Percentiles rank a stretch among this genome's conserved stretches.
phyloP scores from a whole-genome alignment of 2,113 vertebrate genomes.

The Lepidothrix coronata region DNA sequence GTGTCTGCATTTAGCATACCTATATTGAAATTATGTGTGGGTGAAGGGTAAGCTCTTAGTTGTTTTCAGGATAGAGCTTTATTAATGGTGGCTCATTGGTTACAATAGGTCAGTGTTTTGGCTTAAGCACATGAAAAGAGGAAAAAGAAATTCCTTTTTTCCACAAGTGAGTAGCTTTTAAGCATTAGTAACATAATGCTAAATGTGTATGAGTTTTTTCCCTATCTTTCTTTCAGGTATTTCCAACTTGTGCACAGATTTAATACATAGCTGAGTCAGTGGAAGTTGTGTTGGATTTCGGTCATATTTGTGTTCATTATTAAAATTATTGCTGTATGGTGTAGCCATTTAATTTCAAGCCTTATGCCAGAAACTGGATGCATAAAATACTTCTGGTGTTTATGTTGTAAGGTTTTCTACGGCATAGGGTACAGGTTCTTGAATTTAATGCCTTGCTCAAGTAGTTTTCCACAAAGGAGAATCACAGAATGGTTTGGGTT shows the following conservation, averaged over 20 bases:
- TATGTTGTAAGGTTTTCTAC: neutral
- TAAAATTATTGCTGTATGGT: neutral
- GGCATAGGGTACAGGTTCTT: neutral
- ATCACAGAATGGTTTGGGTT: neutral
- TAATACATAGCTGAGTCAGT: neutral
- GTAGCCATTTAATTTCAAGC: neutral
- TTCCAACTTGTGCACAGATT: neutral
- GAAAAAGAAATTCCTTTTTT: neutral
- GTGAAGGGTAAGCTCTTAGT: neutral
- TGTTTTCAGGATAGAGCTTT: neutral
- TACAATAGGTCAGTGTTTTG: neutral
- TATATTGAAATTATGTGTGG: neutral
- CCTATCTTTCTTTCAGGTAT: neutral
- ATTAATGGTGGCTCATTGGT: neutral
- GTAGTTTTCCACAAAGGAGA: neutral
- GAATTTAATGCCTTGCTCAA: neutral
- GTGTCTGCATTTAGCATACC: constrained; percentile 6
- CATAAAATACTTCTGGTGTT: neutral
- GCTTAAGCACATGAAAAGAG: neutral
- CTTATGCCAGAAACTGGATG: neutral
- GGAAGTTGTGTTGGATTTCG: neutral
- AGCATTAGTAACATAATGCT: neutral
- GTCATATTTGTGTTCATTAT: neutral
- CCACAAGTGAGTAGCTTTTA: neutral
- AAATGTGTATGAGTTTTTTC: neutral